Percentiles rank a stretch among this genome's conserved stretches.
These are phyloP conservation scores for Hippoglossus stenolepis DNA, from an alignment of 2,113 vertebrate species.

Conservation along the genomic window DNA sequence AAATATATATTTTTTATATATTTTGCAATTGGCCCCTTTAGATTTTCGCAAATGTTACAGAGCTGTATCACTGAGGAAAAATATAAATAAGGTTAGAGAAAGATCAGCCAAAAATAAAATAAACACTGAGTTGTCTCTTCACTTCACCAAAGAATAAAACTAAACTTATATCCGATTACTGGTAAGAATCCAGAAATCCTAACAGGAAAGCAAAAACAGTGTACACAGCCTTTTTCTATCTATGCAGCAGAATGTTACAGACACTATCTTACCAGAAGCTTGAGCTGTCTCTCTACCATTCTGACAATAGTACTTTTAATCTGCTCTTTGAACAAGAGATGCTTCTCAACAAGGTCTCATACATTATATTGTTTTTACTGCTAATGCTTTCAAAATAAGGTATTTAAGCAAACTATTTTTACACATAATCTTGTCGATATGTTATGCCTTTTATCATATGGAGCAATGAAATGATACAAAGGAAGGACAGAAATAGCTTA, in stretches of 20 bases:
- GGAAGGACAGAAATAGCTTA: neutral
- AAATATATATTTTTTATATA: no score
- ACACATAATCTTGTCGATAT: neutral
- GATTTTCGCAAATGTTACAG: no score
- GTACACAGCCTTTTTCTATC: no score
- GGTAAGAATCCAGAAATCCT: constrained; percentile 1
- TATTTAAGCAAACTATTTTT: neutral
- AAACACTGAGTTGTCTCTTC: neutral
- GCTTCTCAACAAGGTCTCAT: constrained; percentile 27
- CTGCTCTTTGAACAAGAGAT: constrained; percentile 46
- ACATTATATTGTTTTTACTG: no score
- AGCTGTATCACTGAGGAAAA: no score
- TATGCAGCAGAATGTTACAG: neutral
- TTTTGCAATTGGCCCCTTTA: no score
- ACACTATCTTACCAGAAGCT: constrained; percentile 19
- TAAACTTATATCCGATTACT: neutral
- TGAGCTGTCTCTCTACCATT: constrained; percentile 19
- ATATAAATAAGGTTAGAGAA: neutral
- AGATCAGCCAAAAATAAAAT: neutral
- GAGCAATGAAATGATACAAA: neutral
- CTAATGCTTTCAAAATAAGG: no score
- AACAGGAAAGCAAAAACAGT: neutral
- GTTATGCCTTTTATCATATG: neutral
- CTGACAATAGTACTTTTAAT: constrained; percentile 40
- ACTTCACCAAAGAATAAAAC: neutral